Evolutionary conservation across 2,797 vertebrate species (phyloP), one percentile per base, ranked within the genome.

Genomic region (Mionectes olivaceus): DNA sequence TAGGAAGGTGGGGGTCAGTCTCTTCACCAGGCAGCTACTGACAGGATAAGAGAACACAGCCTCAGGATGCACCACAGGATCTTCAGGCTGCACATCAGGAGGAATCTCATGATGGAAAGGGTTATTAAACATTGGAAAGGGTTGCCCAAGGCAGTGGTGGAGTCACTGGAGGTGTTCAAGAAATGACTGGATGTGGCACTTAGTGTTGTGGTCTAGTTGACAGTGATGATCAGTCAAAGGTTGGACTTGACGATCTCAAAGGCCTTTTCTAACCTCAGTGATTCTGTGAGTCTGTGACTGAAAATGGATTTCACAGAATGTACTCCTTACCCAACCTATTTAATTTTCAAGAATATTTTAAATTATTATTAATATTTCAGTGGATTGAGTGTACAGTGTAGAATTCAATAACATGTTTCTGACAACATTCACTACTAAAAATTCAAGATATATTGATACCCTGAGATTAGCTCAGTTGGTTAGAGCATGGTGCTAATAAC

Each of bases 201-300:
- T 52, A 43, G 35, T 19, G 43, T 11, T 19, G 9, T n/a, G 43
- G 23, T 44, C 27, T 19, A 14, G 5, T 8, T 64, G 32, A n/a
- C 22, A 79, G 14, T 27, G 35, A 11, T 23, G 35, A 63, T 37
- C 1, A 24, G 13, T 28, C 50, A 71, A 21, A 50, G 28, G 13
- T 5, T 28, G 27, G 19, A 44, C 22, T 7, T 0, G 0, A 28
- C 24, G 27, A 64, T 16, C 43, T n/a, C 27, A n/a, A 28, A 57
- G 8, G 12, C 50, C 8, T 64, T 71, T 50, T 44, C 52, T 50
- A 57, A 65, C 10, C 19, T 44, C 37, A 65, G 28, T 50, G 44
- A 23, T 71, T 28, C 27, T n/a, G 32, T 70, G 57, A 49, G 49
- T 78, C 14, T 44, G 5, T 37, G 16, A 27, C 9, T 47, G 47